Conservation (phyloP, 37 sponge, comb jelly and placozoan genomes). For the Aphrocallistes beatrix region DNA sequence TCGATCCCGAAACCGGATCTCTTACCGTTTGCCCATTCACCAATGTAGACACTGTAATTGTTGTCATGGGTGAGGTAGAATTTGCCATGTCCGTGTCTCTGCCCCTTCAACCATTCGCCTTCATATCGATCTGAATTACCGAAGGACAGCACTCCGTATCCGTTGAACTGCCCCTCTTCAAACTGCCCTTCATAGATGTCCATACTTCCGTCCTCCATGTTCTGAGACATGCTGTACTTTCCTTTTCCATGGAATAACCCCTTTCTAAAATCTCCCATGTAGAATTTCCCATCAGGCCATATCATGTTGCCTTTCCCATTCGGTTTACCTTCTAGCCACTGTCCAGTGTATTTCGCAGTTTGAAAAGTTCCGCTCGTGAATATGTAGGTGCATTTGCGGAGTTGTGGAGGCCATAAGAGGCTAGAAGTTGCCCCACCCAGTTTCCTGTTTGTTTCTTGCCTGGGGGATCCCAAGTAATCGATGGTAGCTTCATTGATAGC, state of each 20-base stretch:
- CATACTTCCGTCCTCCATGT: neutral
- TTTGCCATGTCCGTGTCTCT: conserved; percentile 66
- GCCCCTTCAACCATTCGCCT: conserved; percentile 59
- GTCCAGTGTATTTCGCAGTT: neutral
- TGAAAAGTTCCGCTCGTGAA: neutral
- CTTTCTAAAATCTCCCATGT: neutral
- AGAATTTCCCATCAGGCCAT: neutral
- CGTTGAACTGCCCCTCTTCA: conserved; percentile 40
- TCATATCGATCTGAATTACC: conserved; percentile 47
- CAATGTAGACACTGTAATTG: neutral
- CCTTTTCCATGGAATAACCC: neutral
- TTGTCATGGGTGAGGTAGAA: neutral
- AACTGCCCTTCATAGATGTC: conserved; percentile 56
- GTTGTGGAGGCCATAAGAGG: neutral
- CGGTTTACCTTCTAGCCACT: neutral
- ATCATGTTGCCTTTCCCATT: neutral
- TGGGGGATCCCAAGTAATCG: neutral
- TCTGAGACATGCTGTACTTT: neutral
- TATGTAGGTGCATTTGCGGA: neutral
- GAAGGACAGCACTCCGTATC: conserved; percentile 54
- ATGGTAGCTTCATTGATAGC: neutral
- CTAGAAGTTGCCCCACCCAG: neutral
- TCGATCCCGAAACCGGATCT: neutral
- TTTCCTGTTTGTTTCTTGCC: neutral
- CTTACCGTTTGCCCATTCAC: neutral